Base-by-base conservation (phyloP, 1,140 invertebrate species). In the Drosophila varians region DNA sequence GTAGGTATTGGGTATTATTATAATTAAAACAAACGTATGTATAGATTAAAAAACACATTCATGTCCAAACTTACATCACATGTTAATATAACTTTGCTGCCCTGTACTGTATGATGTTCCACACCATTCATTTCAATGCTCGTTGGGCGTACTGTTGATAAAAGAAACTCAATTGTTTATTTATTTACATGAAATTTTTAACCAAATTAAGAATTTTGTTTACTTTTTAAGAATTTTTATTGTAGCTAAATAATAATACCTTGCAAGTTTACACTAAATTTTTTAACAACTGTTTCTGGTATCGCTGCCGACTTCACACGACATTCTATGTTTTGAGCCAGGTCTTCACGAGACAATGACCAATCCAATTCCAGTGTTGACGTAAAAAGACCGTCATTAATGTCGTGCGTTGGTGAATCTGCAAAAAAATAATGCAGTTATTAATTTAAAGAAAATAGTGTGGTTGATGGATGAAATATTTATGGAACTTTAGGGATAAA, bases 301-400 rank as follows among this genome's bases (percentile, higher is more conserved):
- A 97, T 92, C 1, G 96, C 95, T 16, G 94, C 93, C 66, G 95
- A 96, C 57, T 94, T 93, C 5, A 96, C 95, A 78, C 94, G 93
- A 91, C 97, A 98, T 83, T 95, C 94, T 79, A 96, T 94, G 57
- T 94, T 93, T 8, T 95, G 93, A 1, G 93, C 94, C 64, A 98
- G 92, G 92, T 98, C 96, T 28, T 94, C 94, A 25, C 96, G 93
- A 16, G 94, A 94, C 47, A 97, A 92, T 40, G 93, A 94, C 73
- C 97, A 91, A 51, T 93, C 92, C 68, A 96, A 90, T 69, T 92
- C 93, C 55, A 94, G 94, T 28, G 92, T 93, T 45, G 93, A 94
- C 4, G 93, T 93, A 16, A 93, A 94, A 4, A 94, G 92, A 14
- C 94, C 95, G 75, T 94, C 93, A 48, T 91, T 91, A 42, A 92